Conservation (phyloP, 2,888 invertebrate species). For the Celastrina argiolus region DNA sequence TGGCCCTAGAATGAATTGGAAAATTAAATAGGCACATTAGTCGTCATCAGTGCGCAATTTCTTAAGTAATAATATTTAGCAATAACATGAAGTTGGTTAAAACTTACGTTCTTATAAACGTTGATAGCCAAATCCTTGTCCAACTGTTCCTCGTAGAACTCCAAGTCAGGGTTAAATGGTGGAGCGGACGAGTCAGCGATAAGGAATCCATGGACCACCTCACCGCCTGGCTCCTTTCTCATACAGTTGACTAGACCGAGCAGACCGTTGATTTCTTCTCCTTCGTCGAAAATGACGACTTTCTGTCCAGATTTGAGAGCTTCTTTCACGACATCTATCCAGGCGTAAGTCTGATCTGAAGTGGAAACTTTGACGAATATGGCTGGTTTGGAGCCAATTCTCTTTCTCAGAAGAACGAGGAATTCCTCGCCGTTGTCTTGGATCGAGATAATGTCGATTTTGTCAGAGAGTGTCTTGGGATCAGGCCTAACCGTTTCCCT, state of each 20-base stretch:
- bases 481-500: slow-evolving; percentile 76
- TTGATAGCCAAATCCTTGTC: slow-evolving; percentile 88
- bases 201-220: slow-evolving; percentile 79
- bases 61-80: background rate
- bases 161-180: slow-evolving; percentile 79
- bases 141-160: slow-evolving; percentile 82
- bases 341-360: slow-evolving; percentile 60
- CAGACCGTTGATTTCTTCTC: slow-evolving; percentile 85
- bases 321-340: slow-evolving; percentile 74
- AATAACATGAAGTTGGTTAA: background rate
- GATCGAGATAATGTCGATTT: slow-evolving; percentile 69
- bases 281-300: slow-evolving; percentile 82
- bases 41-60: background rate
- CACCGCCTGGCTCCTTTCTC: slow-evolving; percentile 86
- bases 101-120: slow-evolving; percentile 80
- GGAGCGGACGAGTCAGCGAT: slow-evolving; percentile 82
- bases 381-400: slow-evolving; percentile 60
- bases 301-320: slow-evolving; percentile 64
- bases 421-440: slow-evolving; percentile 72
- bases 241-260: slow-evolving; percentile 94
- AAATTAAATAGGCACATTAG: background rate
- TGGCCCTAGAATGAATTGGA: slow-evolving; percentile 52
- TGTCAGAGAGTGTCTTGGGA: slow-evolving; percentile 56
- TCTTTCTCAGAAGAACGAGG: slow-evolving; percentile 73
- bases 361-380: slow-evolving; percentile 66